Evolutionary conservation across 2,113 vertebrate species (phyloP), one percentile per base, ranked within the genome.

Genomic region (Pao palembangensis): DNA sequence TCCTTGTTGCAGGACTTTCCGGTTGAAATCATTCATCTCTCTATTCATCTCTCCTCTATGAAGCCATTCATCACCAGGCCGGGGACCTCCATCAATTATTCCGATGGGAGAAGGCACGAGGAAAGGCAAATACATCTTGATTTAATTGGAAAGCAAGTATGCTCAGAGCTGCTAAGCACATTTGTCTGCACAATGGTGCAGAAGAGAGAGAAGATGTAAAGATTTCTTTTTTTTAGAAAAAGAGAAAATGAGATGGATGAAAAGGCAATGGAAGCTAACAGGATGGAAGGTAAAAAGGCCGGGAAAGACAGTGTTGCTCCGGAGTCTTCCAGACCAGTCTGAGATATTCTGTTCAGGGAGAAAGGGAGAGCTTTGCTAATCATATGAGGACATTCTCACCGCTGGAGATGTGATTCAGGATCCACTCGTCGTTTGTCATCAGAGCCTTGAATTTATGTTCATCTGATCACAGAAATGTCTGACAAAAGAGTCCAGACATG

Each of bases 121-220:
- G 68, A 83, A 91, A 91, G 90, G 87, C 86, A 89, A 91, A 91
- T 91, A 88, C 81, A 88, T 91, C 88, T 91, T 90, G 85, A 91
- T 91, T 92, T 92, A 91, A 92, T 91, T 91, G 89, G 88, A 88
- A 88, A 85, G 85, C 82, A 83, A 82, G 83, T 85, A 87, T 82
- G 74, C 76, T 76, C 82, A 75, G 58, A 49, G 70, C 74, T 69
- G 76, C 84, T 81, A 82, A 87, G 82, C 74, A 88, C 73, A 88
- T 87, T 84, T 87, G 70, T 77, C 74, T 48, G 69, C 60, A 74
- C 75, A 77, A 80, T 51, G n/a, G 67, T 55, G 67, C 57, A 56
- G 41, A 64, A 71, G 38, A 69, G 50, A 64, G 64, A 66, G 18
- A 61, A 76, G 10, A 51, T 56, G 71, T 67, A 61, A 55, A 60